Evolutionary conservation across 2,113 vertebrate genomes (phyloP).

Genomic region (Passer domesticus): DNA sequence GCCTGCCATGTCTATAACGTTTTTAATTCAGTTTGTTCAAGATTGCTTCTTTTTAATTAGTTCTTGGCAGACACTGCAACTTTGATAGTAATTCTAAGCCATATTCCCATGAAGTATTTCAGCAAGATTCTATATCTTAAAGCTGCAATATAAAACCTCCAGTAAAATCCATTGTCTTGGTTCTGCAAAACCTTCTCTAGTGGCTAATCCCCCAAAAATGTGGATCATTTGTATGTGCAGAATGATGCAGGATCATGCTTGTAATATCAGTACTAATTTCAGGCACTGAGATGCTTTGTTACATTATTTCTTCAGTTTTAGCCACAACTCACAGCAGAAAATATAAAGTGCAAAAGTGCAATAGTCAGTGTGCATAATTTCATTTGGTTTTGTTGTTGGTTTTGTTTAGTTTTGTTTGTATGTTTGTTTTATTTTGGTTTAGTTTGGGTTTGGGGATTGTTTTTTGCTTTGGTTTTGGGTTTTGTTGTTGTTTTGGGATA

Average conservation of each 20-base stretch:
- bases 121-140: not conserved
- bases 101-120: constrained; percentile 16
- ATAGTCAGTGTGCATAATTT: not conserved
- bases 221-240: not conserved
- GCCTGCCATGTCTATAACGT: not conserved
- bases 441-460: not conserved
- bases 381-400: not conserved
- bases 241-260: not conserved
- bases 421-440: not conserved
- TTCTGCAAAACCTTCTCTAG: not conserved
- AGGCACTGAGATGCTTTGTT: not conserved
- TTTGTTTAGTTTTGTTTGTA: not conserved
- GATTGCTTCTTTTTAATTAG: constrained; percentile 63
- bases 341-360: not conserved
- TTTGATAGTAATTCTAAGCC: constrained; percentile 25
- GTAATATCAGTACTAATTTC: not conserved
- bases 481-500: not conserved
- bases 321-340: not conserved
- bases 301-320: not conserved
- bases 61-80: constrained; percentile 35
- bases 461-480: not conserved
- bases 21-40: not conserved
- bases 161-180: not conserved
- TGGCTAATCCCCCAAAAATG: not conserved
- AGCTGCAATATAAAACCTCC: constrained; percentile 4